Evolutionary conservation across 2,888 invertebrate genomes (phyloP), one percentile per base, ranked within the genome.

Genomic region (Pristionchus japonicus): DNA sequence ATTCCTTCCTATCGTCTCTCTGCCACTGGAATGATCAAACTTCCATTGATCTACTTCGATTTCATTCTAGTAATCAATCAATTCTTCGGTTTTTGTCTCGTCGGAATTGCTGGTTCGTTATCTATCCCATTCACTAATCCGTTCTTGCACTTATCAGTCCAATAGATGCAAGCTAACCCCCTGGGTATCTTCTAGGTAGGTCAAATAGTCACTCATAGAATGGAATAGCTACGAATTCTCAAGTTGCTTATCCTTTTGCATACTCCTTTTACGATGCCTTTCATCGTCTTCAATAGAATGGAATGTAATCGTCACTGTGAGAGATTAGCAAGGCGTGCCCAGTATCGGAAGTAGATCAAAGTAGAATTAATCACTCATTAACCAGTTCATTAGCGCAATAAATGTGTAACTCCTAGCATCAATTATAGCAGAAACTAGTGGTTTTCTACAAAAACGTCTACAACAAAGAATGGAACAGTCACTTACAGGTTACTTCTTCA

Each of bases 61-160:
- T 40, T 89, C 23, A 67, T 89, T 31, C 86, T 90, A 4, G 88
- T 91, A 17, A 34, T 92, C 23, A 89, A 91, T 15, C 92, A 92
- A 86, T 87, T 91, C 47, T 89, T 90, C 86, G 92, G 91, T 6
- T 91, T 91, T 86, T 37, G 88, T 34, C 89, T 90, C 67, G 88
- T 92, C 15, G 88, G 89, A 86, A 88, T 91, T 11, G 88, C 90
- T 64, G 92, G 92, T 90, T 82, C 15, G 82, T 82, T 82, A 47
- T 82, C 52, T 49, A 27, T 82, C 9, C 43, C n/a, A 27, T 34
- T 49, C 82, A 23, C 34, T 82, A 82, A 82, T 82, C 52, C 27
- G 49, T 49, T 34, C 82, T 31, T 77, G 40, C 77, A 49, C 82
- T 82, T 34, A 49, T 82, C 82, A 82, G 31, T 43, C 7, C 3